phyloP scores from a whole-genome alignment of 2,888 invertebrate genomes.

The Stenurella melanura region DNA sequence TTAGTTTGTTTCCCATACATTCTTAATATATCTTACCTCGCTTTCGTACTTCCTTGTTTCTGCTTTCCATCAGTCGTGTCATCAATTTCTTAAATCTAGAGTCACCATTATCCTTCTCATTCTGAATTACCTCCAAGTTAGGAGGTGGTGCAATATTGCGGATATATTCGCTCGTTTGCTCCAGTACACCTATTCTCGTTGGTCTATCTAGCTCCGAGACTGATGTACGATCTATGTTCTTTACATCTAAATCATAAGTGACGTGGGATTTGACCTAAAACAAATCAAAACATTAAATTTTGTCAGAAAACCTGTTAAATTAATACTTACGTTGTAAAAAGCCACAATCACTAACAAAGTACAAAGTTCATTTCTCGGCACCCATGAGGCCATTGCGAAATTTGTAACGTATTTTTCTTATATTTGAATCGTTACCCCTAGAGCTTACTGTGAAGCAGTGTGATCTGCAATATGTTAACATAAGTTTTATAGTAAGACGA shows the following conservation, averaged over 20 bases:
- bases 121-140: neutral
- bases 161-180: neutral
- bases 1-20: neutral
- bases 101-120: neutral
- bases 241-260: neutral
- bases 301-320: neutral
- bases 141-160: neutral
- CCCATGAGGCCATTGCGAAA: neutral
- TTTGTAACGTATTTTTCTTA: neutral
- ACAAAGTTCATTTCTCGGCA: neutral
- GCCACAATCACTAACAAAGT: neutral
- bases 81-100: neutral
- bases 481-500: neutral
- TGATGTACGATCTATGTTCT: neutral
- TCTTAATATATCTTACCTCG: slow-evolving; percentile 12
- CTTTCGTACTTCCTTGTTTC: neutral
- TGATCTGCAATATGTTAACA: neutral
- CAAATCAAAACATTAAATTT: neutral
- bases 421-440: neutral
- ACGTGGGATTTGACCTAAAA: neutral
- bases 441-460: neutral
- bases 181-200: neutral
- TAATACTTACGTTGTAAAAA: neutral
- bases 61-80: neutral
- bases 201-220: neutral